A percentile compares a stretch with the other conserved stretches of the same genome.
Evolutionary conservation across 2,797 vertebrate species (phyloP).

Genomic region (Chiroxiphia lanceolata): DNA sequence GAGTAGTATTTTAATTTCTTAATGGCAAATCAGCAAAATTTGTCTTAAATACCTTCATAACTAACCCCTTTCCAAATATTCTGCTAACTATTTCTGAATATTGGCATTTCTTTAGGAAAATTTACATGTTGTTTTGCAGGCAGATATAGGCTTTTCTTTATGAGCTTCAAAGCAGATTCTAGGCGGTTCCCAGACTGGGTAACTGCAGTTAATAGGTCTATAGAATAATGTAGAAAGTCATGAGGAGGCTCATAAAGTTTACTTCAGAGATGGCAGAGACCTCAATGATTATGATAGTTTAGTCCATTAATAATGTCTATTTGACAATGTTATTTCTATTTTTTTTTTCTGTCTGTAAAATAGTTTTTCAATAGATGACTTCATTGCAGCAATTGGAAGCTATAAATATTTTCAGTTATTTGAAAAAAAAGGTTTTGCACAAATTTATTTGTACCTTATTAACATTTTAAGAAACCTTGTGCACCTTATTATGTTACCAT

Average conservation of each 20-base stretch:
- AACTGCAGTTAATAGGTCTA: neutral
- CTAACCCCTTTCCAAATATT: neutral
- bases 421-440: neutral
- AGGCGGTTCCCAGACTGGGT: neutral
- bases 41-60: neutral
- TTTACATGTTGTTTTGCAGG: neutral
- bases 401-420: neutral
- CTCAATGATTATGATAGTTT: neutral
- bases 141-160: neutral
- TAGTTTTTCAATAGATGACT: neutral
- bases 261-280: neutral
- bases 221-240: neutral
- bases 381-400: neutral
- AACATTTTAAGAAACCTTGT: neutral
- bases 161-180: neutral
- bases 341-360: neutral
- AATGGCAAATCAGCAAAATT: neutral
- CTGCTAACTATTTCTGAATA: neutral
- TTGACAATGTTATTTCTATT: neutral
- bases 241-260: neutral
- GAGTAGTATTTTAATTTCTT: neutral
- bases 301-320: neutral
- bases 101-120: neutral
- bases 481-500: neutral
- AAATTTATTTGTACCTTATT: neutral